These are phyloP conservation scores for Plusia festucae DNA, from an alignment of 2,888 invertebrate species.

Conservation along the genomic window DNA sequence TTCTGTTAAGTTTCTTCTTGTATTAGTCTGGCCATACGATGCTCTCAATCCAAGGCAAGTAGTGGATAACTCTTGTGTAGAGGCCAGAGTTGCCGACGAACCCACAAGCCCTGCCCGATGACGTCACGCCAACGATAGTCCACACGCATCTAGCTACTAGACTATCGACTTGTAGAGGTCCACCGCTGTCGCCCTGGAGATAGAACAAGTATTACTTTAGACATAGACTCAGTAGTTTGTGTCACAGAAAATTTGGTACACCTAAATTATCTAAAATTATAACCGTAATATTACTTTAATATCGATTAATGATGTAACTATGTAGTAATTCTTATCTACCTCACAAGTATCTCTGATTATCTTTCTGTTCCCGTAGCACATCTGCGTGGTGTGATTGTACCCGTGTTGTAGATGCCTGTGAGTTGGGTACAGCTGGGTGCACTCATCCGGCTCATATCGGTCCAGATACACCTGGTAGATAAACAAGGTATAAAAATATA, in stretches of 20 bases:
- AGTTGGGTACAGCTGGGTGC: neutral
- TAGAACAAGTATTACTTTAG: neutral
- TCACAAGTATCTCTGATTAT: constrained; percentile 2
- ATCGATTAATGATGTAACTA: no score
- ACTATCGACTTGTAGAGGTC: neutral
- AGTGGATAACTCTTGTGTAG: neutral
- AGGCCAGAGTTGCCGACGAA: neutral
- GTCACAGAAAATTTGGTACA: no score
- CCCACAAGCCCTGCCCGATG: neutral
- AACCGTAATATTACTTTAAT: no score
- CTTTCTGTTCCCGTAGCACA: neutral
- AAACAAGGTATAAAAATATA: no score
- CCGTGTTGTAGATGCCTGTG: neutral
- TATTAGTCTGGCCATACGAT: neutral
- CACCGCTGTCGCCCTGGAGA: neutral
- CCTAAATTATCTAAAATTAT: no score
- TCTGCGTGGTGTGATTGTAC: constrained; percentile 5
- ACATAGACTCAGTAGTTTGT: no score
- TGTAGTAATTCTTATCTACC: neutral
- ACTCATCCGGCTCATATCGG: neutral
- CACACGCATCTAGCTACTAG: neutral
- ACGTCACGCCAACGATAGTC: neutral
- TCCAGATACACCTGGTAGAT: neutral
- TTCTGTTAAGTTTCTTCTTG: neutral
- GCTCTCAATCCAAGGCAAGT: constrained; percentile 1